phyloP scores from a whole-genome alignment of 2,113 vertebrate genomes.

The Thunnus thynnus region DNA sequence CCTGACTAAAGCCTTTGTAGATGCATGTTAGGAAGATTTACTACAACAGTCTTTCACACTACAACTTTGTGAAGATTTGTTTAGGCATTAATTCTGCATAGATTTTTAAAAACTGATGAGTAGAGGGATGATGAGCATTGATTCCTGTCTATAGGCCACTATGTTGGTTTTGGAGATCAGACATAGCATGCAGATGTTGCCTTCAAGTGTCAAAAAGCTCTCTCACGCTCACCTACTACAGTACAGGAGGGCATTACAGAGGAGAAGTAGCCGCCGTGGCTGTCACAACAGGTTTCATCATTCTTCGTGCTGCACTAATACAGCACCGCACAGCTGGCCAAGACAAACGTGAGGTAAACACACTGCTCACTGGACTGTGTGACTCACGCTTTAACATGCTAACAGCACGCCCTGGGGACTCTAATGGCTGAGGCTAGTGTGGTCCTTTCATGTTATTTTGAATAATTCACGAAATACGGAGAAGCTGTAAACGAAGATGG shows the following conservation, averaged over 20 bases:
- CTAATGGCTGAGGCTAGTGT: conserved; percentile 24
- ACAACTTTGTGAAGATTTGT: neutral
- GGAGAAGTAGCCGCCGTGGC: neutral
- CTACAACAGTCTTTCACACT: neutral
- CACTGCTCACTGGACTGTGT: conserved; percentile 52
- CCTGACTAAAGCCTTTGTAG: neutral
- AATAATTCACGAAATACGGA: conserved; percentile 63
- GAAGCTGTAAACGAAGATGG: conserved; percentile 40
- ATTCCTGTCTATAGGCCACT: neutral
- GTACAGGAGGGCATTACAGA: neutral
- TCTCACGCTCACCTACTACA: neutral
- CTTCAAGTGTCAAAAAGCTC: neutral
- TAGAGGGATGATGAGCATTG: neutral
- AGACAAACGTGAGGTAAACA: conserved; percentile 51
- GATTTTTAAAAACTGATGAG: neutral
- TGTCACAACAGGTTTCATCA: conserved; percentile 43
- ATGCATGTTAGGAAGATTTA: neutral
- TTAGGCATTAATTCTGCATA: neutral
- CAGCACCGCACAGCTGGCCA: conserved; percentile 42
- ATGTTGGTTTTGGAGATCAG: conserved; percentile 2
- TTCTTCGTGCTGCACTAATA: conserved; percentile 18
- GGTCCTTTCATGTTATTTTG: conserved; percentile 36
- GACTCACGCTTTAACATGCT: conserved; percentile 40
- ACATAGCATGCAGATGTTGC: neutral
- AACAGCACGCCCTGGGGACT: conserved; percentile 25